Evolutionary conservation across 1,140 invertebrate genomes (phyloP).

Genomic region (Drosophila pectinifera): DNA sequence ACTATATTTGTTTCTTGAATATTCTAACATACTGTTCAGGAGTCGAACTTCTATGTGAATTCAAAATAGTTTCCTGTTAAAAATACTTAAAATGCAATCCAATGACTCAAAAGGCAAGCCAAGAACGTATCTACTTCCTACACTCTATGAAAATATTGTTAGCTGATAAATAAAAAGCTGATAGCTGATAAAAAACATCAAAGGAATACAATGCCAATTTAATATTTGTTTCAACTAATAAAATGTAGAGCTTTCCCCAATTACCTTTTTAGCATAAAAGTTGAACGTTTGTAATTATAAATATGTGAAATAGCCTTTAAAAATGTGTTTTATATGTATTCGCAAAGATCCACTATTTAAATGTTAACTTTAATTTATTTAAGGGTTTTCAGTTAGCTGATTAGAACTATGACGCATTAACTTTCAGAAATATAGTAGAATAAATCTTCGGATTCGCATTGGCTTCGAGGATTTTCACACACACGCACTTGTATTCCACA

Average conservation of each 20-base stretch:
- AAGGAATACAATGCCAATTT: too few relatives aligned
- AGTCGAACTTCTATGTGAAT: not conserved
- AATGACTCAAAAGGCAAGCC: not conserved
- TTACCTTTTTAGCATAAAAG: constrained; percentile 20
- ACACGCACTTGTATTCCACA: constrained; percentile 18
- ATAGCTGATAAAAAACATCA: not conserved
- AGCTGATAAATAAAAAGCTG: not conserved
- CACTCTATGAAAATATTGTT: not conserved
- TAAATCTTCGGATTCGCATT: constrained; percentile 3
- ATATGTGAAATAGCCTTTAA: not conserved
- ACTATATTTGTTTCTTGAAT: too few relatives aligned
- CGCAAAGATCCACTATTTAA: constrained; percentile 1
- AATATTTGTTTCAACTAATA: not conserved
- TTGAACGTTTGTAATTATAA: not conserved
- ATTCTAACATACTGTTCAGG: too few relatives aligned
- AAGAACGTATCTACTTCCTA: too few relatives aligned
- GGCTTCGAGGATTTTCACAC: constrained; percentile 13
- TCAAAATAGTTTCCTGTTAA: too few relatives aligned
- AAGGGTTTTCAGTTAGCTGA: constrained; percentile 4
- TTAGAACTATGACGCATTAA: constrained; percentile 2
- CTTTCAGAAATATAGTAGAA: not conserved
- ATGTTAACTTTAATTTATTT: constrained; percentile 4
- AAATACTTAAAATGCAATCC: not conserved
- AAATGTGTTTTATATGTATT: constrained; percentile 8
- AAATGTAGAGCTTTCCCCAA: not conserved